phyloP scores from a whole-genome alignment of 1,140 invertebrate species.

The Drosophila lowei region DNA sequence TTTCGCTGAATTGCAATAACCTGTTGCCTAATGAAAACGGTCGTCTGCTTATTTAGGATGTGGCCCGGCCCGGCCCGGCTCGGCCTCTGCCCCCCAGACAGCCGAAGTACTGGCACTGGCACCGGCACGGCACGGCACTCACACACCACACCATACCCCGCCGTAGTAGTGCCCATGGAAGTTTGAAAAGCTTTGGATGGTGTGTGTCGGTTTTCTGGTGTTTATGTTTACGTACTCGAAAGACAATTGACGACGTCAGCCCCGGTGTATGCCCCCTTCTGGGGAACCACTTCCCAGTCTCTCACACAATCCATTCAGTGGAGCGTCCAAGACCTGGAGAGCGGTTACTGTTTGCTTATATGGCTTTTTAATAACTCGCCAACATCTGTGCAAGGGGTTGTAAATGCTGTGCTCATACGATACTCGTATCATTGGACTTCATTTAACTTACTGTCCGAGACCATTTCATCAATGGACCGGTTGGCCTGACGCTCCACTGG shows the following conservation, averaged over 20 bases:
- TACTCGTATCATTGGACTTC: constrained; percentile 7
- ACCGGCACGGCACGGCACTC: constrained; percentile 18
- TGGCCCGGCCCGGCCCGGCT: constrained; percentile 34
- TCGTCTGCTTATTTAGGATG: constrained; percentile 73
- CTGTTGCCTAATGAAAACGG: constrained; percentile 75
- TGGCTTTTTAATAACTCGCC: constrained; percentile 74
- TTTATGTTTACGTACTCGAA: constrained; percentile 61
- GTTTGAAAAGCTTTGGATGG: constrained; percentile 1
- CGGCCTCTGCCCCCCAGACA: constrained; percentile 30
- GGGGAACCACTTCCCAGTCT: constrained; percentile 6
- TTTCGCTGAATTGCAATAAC: constrained; percentile 80
- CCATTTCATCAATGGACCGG: constrained; percentile 58
- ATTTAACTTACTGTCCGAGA: constrained; percentile 8
- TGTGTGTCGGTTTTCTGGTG: constrained; percentile 27
- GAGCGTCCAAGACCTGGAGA: constrained; percentile 23
- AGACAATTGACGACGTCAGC: constrained; percentile 54
- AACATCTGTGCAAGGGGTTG: constrained; percentile 63
- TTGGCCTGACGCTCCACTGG: constrained; percentile 35
- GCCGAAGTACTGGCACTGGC: constrained; percentile 35
- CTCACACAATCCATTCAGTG: constrained; percentile 42
- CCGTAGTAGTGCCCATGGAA: neutral
- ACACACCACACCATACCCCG: neutral
- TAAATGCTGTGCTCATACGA: constrained; percentile 50
- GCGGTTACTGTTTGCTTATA: constrained; percentile 66
- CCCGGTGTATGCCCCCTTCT: neutral